Conservation (phyloP, 1,140 invertebrate species). For the Pogonognathellus flavescens region DNA sequence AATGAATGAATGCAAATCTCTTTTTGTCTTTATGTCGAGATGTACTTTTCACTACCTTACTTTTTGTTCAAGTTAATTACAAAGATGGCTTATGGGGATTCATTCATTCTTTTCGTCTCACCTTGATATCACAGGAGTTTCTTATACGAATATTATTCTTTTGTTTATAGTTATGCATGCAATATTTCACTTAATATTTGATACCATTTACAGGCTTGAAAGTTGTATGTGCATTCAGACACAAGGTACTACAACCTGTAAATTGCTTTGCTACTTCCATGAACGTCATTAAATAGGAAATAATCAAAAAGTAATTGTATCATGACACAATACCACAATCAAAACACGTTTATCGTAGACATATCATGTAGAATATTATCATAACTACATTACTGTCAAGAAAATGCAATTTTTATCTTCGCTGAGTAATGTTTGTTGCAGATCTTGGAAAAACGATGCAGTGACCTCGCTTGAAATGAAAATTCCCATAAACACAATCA, state of each 20-base stretch:
- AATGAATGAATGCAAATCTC: conserved; percentile 19
- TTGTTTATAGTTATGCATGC: too few relatives aligned
- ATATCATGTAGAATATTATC: too few relatives aligned
- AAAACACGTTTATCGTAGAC: conserved; percentile 1
- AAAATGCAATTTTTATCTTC: too few relatives aligned
- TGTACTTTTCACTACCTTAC: too few relatives aligned
- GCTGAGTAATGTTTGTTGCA: too few relatives aligned
- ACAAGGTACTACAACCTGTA: background rate
- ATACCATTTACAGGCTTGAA: too few relatives aligned
- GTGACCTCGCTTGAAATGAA: background rate
- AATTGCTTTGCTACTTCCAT: background rate
- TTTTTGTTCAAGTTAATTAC: too few relatives aligned
- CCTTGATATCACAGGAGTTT: background rate
- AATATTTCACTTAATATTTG: too few relatives aligned
- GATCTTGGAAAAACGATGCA: too few relatives aligned
- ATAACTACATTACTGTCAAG: too few relatives aligned
- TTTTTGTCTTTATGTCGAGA: background rate
- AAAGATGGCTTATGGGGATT: background rate
- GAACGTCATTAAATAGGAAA: background rate
- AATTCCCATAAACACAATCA: conserved; percentile 40
- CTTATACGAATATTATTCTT: too few relatives aligned
- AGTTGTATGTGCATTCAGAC: background rate
- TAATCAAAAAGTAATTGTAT: conserved; percentile 2
- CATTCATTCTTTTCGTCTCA: background rate
- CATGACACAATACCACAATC: conserved; percentile 35